phyloP scores from a whole-genome alignment of 2,888 invertebrate species.

The Nebria brevicollis region DNA sequence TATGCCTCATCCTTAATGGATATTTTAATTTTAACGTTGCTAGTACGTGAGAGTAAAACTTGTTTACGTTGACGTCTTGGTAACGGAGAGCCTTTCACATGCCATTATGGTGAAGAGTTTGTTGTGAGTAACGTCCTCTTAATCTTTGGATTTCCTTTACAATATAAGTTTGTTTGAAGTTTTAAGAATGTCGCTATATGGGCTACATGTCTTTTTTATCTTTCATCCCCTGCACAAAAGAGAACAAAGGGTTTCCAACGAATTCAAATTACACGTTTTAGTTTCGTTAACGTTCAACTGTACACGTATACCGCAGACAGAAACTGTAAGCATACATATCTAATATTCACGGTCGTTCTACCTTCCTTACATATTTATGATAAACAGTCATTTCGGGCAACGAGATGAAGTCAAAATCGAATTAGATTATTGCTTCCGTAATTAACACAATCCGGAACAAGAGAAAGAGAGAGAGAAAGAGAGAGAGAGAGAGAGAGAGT shows the following conservation, averaged over 20 bases:
- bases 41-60: conserved; percentile 11
- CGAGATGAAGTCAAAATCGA: conserved; percentile 42
- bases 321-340: too few species aligned
- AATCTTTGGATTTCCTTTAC: conserved; percentile 44
- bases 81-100: conserved; percentile 12
- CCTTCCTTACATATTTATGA: conserved; percentile 19
- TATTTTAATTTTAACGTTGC: conserved; percentile 21
- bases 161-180: conserved; percentile 45
- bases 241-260: conserved; percentile 37
- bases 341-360: too few species aligned
- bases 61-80: background rate
- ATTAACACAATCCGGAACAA: conserved; percentile 31
- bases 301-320: background rate
- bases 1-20: conserved; percentile 6
- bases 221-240: conserved; percentile 27
- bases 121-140: conserved; percentile 42
- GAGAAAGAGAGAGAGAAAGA: too few species aligned
- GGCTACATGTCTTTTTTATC: conserved; percentile 43
- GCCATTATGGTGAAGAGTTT: conserved; percentile 30
- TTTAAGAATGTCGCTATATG: conserved; percentile 43
- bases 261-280: conserved; percentile 44
- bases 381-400: conserved; percentile 39
- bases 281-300: conserved; percentile 31
- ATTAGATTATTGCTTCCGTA: conserved; percentile 45
- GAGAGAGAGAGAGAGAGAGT: background rate